Evolutionary conservation across 2,113 vertebrate genomes (phyloP), one percentile per base, ranked within the genome.

Genomic region (Phrynosoma platyrhinos): DNA sequence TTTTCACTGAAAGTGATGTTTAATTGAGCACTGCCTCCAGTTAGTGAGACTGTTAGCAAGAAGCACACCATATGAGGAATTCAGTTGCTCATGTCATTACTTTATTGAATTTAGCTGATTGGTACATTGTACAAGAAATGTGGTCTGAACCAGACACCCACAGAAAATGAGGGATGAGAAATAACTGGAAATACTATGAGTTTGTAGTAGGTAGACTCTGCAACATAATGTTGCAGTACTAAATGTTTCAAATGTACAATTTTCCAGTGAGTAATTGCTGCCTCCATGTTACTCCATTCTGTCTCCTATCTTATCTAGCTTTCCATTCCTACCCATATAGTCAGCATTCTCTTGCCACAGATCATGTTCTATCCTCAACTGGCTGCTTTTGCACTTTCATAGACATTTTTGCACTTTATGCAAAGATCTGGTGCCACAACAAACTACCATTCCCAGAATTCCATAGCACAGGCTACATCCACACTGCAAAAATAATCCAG

Each of bases 1-100:
- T 72, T 92, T 92, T 88, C 75, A 92, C 86, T 30, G 78, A 84
- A 91, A 47, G n/a, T 78, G 30, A 74, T 52, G 25, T 64, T 90
- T 92, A 88, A 82, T 52, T 85, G 21, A 84, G 84, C 47, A 76
- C 8, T 92, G 78, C 53, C 84, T 82, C 32, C 82, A 87, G 87
- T 68, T 87, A 88, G 77, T 71, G 52, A 85, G 64, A 2, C 53
- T 89, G 74, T 90, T 83, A 91, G 69, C 30, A 92, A 83, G 75
- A 92, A 94, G 53, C 40, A 52, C 32, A 79, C 4, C 1, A 21
- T 77, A 87, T 13, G 2, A 76, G 9, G 10, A 75, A 85, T 47
- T 84, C 36, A 88, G 1, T 79, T 90, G 16, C 30, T 93, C 14
- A 83, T 0, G 21, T 9, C 87, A 18, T 90, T 91, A 68, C 5